Conservation (phyloP, 2,797 vertebrate genomes). For the Sarcophilus harrisii region DNA sequence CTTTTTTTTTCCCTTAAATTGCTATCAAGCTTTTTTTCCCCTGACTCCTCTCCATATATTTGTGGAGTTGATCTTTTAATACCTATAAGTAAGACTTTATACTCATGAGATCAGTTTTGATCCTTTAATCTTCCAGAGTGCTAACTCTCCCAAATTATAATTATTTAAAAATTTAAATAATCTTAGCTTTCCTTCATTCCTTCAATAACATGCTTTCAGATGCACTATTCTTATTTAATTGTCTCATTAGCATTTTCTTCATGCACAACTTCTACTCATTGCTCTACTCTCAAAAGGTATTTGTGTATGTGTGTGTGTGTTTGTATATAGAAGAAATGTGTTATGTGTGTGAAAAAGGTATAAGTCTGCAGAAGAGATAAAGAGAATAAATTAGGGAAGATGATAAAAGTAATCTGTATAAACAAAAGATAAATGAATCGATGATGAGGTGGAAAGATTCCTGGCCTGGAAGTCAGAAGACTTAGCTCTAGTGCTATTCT, state of each 20-base stretch:
- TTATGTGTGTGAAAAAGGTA: slow-evolving; percentile 12
- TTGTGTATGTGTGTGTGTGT: not conserved
- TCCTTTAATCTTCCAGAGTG: not conserved
- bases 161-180: not conserved
- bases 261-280: not conserved
- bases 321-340: slow-evolving; percentile 7
- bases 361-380: not conserved
- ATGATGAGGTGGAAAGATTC: not conserved
- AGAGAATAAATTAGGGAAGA: not conserved
- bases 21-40: not conserved
- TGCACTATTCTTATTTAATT: not conserved
- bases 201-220: not conserved
- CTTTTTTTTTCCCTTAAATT: no score
- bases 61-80: not conserved
- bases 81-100: not conserved
- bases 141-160: not conserved
- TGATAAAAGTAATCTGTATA: not conserved
- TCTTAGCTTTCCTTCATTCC: not conserved
- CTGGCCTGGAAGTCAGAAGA: not conserved
- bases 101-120: not conserved
- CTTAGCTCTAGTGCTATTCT: not conserved
- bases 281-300: not conserved
- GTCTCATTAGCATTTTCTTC: not conserved
- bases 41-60: not conserved
- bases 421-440: not conserved